Evolutionary conservation across 2,797 vertebrate genomes (phyloP).

Genomic region (Gobio occitaniae): DNA sequence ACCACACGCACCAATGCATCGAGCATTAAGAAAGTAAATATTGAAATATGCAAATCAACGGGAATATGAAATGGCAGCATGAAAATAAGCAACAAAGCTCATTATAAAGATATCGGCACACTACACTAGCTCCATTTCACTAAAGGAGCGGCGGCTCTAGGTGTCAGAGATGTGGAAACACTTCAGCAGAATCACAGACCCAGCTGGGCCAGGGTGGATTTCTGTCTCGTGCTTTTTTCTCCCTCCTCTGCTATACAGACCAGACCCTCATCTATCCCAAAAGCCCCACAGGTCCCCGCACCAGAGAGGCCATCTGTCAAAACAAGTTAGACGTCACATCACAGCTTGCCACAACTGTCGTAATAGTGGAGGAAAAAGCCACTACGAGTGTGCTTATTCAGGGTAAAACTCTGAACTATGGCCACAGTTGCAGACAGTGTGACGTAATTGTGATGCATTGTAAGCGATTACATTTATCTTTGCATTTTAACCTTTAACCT

Average conservation of each 20-base stretch:
- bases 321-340: conserved; percentile 45
- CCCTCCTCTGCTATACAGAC: conserved; percentile 46
- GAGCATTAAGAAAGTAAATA: neutral
- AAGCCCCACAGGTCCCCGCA: conserved; percentile 64
- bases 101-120: conserved; percentile 17
- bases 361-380: conserved; percentile 1
- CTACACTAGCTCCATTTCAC: neutral
- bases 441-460: neutral
- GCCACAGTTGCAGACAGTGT: neutral
- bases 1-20: conserved; percentile 3
- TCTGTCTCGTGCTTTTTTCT: conserved; percentile 20
- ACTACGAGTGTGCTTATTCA: conserved; percentile 12
- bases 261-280: conserved; percentile 68
- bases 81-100: conserved; percentile 17
- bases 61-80: neutral
- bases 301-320: conserved; percentile 68
- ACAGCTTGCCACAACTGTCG: conserved; percentile 32
- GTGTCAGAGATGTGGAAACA: conserved; percentile 3
- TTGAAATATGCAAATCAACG: conserved; percentile 25
- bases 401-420: neutral
- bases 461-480: neutral
- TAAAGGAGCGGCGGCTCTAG: neutral
- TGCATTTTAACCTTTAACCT: neutral
- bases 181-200: neutral
- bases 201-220: conserved; percentile 9